These are phyloP conservation scores for Heliconius melpomene DNA, from an alignment of 1,140 invertebrate genomes.

Conservation along the genomic window DNA sequence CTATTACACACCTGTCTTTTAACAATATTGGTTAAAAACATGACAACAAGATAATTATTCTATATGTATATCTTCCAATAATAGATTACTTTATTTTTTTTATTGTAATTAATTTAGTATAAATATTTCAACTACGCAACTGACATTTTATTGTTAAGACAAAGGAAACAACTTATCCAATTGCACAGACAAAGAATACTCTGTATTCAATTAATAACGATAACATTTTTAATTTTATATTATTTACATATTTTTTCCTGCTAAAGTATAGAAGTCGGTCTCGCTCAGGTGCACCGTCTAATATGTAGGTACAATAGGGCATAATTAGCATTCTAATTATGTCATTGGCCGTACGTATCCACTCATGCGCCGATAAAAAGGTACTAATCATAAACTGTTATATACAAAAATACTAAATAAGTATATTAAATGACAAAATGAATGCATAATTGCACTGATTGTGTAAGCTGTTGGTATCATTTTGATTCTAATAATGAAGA, in stretches of 20 bases:
- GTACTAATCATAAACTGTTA: conserved; percentile 1
- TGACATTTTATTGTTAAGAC: no score
- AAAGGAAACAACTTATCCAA: background rate
- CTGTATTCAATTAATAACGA: conserved; percentile 2
- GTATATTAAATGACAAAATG: conserved; percentile 1
- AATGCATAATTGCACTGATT: background rate
- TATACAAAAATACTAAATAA: background rate
- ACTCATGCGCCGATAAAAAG: conserved; percentile 33
- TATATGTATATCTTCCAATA: no score
- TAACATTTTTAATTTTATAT: background rate
- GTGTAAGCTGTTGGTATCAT: background rate
- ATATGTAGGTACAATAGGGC: conserved; percentile 16
- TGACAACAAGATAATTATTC: no score
- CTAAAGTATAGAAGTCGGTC: background rate
- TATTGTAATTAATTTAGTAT: no score
- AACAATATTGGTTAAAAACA: no score
- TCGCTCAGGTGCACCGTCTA: conserved; percentile 23
- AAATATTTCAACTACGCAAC: no score
- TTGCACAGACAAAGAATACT: background rate
- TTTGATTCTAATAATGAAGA: background rate
- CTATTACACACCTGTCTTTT: no score
- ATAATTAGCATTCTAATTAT: conserved; percentile 40
- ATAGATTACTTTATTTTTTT: no score
- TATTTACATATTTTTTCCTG: conserved; percentile 1
- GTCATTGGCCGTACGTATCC: conserved; percentile 25